These are phyloP conservation scores for Apantesis nais DNA, from an alignment of 2,888 invertebrate species.

Conservation along the genomic window DNA sequence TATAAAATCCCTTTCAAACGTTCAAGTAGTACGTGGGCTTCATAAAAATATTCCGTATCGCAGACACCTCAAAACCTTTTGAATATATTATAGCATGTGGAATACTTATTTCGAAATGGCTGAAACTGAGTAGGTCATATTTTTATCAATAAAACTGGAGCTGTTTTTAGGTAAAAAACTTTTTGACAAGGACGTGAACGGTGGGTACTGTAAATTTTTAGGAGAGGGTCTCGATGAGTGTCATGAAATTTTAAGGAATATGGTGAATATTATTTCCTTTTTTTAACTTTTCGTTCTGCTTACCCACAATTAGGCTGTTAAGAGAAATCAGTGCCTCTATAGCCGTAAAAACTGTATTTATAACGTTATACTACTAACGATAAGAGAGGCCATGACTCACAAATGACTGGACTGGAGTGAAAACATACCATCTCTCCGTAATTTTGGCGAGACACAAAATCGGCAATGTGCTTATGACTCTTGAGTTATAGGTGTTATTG, in stretches of 20 bases:
- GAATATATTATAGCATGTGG: constrained; percentile 16
- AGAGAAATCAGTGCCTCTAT: neutral
- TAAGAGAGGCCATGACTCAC: too few species aligned
- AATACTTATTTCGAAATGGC: constrained; percentile 7
- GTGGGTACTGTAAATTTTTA: neutral
- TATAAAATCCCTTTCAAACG: constrained; percentile 13
- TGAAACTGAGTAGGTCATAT: constrained; percentile 5
- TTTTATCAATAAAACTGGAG: constrained; percentile 3
- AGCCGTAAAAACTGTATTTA: neutral
- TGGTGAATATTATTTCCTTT: neutral
- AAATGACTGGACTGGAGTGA: too few species aligned
- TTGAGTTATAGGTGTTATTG: too few species aligned
- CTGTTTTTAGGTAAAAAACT: neutral
- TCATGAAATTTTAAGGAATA: neutral
- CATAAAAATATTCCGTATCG: constrained; percentile 21
- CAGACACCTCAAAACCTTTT: constrained; percentile 12
- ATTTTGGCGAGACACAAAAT: too few species aligned
- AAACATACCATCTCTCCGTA: too few species aligned
- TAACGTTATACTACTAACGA: too few species aligned
- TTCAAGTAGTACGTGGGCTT: constrained; percentile 4
- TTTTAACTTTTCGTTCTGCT: neutral
- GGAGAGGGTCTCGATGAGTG: neutral
- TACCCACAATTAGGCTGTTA: neutral
- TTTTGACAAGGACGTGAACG: neutral
- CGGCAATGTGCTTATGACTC: too few species aligned